Evolutionary conservation across 2,888 invertebrate species (phyloP), one percentile per base, ranked within the genome.

Genomic region (Carterocephalus palaemon): DNA sequence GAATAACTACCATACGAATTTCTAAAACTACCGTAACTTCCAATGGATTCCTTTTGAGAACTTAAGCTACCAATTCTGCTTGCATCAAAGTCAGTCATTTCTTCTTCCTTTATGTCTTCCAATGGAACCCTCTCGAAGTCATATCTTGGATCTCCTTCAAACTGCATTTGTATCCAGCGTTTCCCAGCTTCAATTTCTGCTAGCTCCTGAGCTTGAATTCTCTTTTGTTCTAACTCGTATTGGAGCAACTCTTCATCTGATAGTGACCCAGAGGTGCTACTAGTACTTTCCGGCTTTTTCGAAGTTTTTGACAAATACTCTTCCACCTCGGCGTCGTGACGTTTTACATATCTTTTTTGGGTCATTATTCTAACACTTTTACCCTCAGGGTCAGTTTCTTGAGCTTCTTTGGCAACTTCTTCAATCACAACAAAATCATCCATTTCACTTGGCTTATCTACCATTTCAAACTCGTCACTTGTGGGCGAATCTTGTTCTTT

Each of bases 81-180:
- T 16, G 91, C 93, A 68, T 95, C 94, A 64, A 95, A 93, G 64
- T 95, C 95, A 37, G 95, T 94, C 64, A 93, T 90, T 79, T 97
- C 97, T 75, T 97, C 96, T 73, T 96, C 95, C 78, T 96, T 95
- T 28, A 96, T 96, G 61, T 97, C 96, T 82, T 96, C 96, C 24
- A 96, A 76, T 2, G 95, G 93, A 8, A 95, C 93, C 48, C 95
- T 88, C 62, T 95, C 94, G 52, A 93, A 92, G 53, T 95, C 95
- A 68, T 95, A 92, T 29, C 91, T 87, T 57, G 92, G 89, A 60
- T 92, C 92, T 32, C 92, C 92, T 75, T 93, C 93, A 67, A 94
- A 92, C 57, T 96, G 95, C 92, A 95, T 95, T 78, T 95, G 95
- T 40, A 95, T 92, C 96, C 96, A 96, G 47, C 94, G 92, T 60